Evolutionary conservation across 92 coral and sea anemone species (phyloP).

Genomic region (Heliopora coerulea): DNA sequence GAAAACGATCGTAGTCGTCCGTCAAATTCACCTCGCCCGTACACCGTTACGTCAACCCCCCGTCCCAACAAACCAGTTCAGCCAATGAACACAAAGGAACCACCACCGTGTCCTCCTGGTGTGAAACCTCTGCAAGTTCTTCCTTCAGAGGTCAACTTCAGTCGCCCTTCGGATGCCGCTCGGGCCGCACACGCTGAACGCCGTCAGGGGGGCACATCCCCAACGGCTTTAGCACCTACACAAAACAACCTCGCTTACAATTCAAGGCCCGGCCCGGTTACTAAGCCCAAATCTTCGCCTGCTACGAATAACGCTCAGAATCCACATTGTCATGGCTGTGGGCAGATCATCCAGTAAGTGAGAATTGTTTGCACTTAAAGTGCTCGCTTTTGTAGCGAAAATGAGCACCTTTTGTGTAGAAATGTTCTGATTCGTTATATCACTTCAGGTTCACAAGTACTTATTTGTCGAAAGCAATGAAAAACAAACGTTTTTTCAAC

Average conservation of each 20-base stretch:
- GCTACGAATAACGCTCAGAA: background rate
- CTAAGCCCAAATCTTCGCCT: background rate
- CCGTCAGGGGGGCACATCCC: conserved; percentile 21
- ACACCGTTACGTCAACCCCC: conserved; percentile 22
- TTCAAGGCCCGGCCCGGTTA: background rate
- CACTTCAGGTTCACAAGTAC: too few species aligned
- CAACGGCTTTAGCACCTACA: background rate
- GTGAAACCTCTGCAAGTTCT: conserved; percentile 40
- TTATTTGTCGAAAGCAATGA: too few species aligned
- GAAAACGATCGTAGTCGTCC: conserved; percentile 22
- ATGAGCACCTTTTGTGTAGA: too few species aligned
- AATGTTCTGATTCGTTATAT: too few species aligned
- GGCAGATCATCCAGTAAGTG: conserved; percentile 39
- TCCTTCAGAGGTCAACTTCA: conserved; percentile 37
- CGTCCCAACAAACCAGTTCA: conserved; percentile 13
- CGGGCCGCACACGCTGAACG: conserved; percentile 42
- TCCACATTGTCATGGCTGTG: conserved; percentile 41
- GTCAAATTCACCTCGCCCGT: conserved; percentile 6
- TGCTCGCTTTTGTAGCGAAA: too few species aligned
- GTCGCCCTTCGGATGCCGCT: conserved; percentile 44
- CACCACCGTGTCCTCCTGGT: conserved; percentile 45
- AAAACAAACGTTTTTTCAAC: too few species aligned
- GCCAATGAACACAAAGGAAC: conserved; percentile 40
- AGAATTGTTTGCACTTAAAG: too few species aligned
- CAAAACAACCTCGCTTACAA: conserved; percentile 6